These are phyloP conservation scores for Crotalus horridus DNA, from an alignment of 2,113 vertebrate species.

Conservation along the genomic window DNA sequence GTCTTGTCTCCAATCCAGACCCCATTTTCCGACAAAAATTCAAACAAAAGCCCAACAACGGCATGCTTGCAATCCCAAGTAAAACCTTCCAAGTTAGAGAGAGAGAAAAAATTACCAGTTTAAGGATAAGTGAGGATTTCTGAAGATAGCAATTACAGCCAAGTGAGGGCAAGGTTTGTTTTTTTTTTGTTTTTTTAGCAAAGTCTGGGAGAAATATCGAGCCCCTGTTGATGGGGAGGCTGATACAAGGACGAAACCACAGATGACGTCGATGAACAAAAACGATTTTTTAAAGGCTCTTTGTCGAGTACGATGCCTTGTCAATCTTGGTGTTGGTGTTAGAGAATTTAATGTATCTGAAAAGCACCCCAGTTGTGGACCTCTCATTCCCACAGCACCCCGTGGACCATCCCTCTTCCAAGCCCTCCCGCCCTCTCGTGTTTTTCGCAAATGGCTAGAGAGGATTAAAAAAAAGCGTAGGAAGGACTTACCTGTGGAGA, in stretches of 20 bases:
- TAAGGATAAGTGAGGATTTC: background rate
- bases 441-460: background rate
- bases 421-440: background rate
- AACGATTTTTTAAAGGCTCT: background rate
- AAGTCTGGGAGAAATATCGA: background rate
- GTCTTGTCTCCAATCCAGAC: background rate
- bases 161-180: background rate
- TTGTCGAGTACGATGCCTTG: background rate
- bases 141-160: background rate
- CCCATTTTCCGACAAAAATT: background rate
- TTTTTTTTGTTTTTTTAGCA: background rate
- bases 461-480: fast-evolving
- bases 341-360: background rate
- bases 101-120: no score
- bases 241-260: background rate
- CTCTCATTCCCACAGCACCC: background rate
- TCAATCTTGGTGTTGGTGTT: background rate
- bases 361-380: background rate
- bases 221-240: background rate
- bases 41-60: background rate
- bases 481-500: constrained; percentile 88
- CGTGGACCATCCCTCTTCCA: no score
- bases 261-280: background rate
- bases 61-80: background rate
- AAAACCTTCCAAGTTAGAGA: background rate